Evolutionary conservation across 2,797 vertebrate species (phyloP).

Genomic region (Halcyon leucocephala): DNA sequence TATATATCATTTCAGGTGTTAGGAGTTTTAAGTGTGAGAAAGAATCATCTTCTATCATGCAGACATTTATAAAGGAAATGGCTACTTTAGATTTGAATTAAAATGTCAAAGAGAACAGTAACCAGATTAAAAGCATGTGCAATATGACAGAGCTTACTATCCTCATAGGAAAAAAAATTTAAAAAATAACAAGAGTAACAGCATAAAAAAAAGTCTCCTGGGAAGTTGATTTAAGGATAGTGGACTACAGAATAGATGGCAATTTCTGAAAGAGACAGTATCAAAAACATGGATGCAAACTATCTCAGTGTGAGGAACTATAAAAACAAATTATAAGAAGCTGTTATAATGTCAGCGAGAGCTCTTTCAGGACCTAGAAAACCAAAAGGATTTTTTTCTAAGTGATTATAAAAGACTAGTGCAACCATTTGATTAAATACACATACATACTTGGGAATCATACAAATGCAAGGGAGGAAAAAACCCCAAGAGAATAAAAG

Average conservation of each 20-base stretch:
- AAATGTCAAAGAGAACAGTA: conserved; percentile 5
- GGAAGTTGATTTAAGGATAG: not conserved
- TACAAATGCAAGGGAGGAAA: not conserved
- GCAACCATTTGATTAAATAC: not conserved
- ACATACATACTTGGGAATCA: accelerated
- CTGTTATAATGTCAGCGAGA: not conserved
- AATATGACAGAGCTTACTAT: not conserved
- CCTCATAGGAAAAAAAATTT: not conserved
- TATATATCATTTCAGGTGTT: not conserved
- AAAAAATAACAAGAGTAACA: not conserved
- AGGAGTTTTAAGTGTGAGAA: not conserved
- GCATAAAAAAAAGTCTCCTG: not conserved
- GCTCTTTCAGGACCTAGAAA: not conserved
- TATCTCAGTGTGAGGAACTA: not conserved
- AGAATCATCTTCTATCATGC: not conserved
- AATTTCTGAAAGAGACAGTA: not conserved
- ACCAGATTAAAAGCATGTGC: not conserved
- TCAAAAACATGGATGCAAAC: not conserved
- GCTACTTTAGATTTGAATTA: not conserved
- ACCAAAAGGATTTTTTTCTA: not conserved
- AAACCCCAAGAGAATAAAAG: not conserved
- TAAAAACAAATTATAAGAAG: not conserved
- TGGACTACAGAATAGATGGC: not conserved
- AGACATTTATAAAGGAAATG: not conserved
- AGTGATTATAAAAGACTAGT: not conserved